Percentiles rank a stretch among this genome's conserved stretches.
Conservation (phyloP, 2,113 vertebrate species). For the Mixornis gularis region DNA sequence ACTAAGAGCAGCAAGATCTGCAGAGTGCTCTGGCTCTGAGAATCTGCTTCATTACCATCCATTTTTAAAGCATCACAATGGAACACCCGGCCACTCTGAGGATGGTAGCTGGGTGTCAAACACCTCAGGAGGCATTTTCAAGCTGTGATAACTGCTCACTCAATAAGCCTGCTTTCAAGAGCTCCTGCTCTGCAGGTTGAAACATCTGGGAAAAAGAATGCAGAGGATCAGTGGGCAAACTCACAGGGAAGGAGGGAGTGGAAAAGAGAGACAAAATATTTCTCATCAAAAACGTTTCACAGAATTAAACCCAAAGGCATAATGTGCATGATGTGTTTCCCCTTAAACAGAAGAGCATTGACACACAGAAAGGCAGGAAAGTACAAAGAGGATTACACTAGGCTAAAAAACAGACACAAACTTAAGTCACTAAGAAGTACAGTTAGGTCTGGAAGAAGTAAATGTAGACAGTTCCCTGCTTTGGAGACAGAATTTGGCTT, state of each 20-base stretch:
- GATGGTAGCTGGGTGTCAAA: not conserved
- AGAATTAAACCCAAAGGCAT: not conserved
- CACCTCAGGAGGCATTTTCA: not conserved
- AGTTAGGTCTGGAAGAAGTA: not conserved
- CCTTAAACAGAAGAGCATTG: not conserved
- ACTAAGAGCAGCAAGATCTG: not conserved
- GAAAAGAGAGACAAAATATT: not conserved
- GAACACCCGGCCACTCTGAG: not conserved
- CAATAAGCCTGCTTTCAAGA: not conserved
- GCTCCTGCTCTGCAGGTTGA: not conserved
- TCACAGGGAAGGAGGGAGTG: not conserved
- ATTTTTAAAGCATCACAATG: not conserved
- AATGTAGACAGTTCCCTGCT: not conserved
- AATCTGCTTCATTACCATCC: not conserved
- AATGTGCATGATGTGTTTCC: not conserved
- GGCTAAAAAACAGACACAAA: not conserved
- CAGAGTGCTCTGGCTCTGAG: fast-evolving
- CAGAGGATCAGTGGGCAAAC: not conserved
- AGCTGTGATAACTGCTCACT: not conserved
- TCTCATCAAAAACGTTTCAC: not conserved
- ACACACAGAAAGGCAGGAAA: not conserved
- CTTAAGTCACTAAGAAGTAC: not conserved
- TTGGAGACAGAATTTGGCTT: not conserved
- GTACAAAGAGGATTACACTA: not conserved
- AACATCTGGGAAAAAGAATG: not conserved